phyloP scores from a whole-genome alignment of 2,888 invertebrate species.

The Scelioninae gen. 1 region DNA sequence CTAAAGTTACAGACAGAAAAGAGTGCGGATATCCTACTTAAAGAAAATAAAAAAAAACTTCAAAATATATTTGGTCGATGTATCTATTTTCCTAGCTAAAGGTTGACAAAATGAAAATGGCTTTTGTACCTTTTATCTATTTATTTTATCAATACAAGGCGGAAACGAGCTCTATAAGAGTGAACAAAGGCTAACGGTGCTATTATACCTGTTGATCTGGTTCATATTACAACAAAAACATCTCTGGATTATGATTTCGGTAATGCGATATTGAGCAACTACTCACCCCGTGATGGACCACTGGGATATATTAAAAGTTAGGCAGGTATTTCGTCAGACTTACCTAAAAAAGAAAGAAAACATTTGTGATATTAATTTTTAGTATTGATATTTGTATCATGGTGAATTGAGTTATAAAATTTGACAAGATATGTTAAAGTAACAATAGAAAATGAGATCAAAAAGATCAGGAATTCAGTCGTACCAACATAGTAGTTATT shows the following conservation, averaged over 20 bases:
- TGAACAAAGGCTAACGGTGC: constrained; percentile 50
- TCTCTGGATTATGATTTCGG: constrained; percentile 52
- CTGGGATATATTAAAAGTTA: background rate
- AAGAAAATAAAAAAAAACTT: no score
- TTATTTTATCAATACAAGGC: constrained; percentile 45
- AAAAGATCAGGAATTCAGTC: no score
- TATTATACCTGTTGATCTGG: constrained; percentile 59
- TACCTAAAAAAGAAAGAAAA: constrained; percentile 71
- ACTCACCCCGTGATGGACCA: constrained; percentile 35
- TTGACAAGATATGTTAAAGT: no score
- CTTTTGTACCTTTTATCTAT: constrained; percentile 45
- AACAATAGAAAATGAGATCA: no score
- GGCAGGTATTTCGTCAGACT: constrained; percentile 36
- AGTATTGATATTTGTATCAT: no score
- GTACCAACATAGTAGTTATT: no score
- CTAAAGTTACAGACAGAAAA: no score
- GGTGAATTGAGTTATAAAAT: no score
- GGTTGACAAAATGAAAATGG: constrained; percentile 14
- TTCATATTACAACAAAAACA: constrained; percentile 59
- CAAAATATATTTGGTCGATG: no score
- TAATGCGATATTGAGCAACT: constrained; percentile 37
- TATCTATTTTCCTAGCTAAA: no score
- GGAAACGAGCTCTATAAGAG: constrained; percentile 35
- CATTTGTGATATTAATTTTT: no score
- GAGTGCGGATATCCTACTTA: no score